Conservation (phyloP, 2,113 vertebrate species). For the Salminus brasiliensis region DNA sequence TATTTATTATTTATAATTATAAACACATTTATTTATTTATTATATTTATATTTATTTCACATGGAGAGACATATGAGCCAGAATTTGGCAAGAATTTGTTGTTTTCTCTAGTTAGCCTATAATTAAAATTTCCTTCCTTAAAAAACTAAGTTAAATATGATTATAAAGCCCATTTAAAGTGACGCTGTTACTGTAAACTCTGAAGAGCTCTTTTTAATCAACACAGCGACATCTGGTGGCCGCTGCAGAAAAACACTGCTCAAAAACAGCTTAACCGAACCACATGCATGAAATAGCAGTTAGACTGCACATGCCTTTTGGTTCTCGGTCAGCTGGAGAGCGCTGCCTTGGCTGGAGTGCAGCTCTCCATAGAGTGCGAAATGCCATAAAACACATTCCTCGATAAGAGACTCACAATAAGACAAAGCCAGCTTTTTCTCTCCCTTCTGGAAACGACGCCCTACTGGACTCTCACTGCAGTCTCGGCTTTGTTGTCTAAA, state of each 20-base stretch:
- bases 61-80: no score
- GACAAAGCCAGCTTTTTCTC: neutral
- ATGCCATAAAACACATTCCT: neutral
- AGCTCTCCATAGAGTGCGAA: neutral
- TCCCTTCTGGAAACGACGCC: neutral
- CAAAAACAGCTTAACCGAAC: neutral
- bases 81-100: no score
- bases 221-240: conserved; percentile 61
- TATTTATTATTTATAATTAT: no score
- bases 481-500: neutral
- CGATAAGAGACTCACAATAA: neutral
- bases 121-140: no score
- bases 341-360: neutral
- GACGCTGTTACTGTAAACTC: neutral
- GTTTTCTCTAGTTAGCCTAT: no score
- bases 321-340: neutral
- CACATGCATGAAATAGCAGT: neutral
- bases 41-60: no score
- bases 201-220: neutral
- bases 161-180: no score
- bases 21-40: no score
- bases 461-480: neutral
- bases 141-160: no score
- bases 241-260: neutral
- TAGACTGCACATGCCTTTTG: neutral